Percentiles rank a stretch among this genome's conserved stretches.
Evolutionary conservation across 1,140 invertebrate genomes (phyloP).

Genomic region (Wiebesia pumilae): DNA sequence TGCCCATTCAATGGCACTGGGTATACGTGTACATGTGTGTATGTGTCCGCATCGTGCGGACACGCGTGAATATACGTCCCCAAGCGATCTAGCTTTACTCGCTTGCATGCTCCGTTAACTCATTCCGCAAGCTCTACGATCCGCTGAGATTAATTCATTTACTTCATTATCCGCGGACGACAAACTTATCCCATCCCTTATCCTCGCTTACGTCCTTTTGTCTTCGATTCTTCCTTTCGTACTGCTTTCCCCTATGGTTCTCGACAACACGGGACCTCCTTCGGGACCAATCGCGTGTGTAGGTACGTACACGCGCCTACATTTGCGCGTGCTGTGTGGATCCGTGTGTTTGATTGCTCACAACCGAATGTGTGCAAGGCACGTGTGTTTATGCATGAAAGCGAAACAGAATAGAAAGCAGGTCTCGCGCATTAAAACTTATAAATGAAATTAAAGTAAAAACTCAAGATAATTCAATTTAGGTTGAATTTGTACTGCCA

Average conservation of each 20-base stretch:
- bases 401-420: not conserved
- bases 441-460: not conserved
- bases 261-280: not conserved
- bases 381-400: not conserved
- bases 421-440: not conserved
- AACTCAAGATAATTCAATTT: not conserved
- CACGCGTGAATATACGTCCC: not conserved
- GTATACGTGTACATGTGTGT: not conserved
- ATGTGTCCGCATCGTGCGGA: too few species aligned
- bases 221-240: not conserved
- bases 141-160: conserved; percentile 34
- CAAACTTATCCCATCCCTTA: not conserved
- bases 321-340: not conserved
- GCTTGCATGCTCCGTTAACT: conserved; percentile 10
- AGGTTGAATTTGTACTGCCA: not conserved
- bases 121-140: conserved; percentile 15
- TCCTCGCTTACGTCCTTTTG: not conserved
- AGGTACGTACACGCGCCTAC: not conserved
- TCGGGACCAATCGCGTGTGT: not conserved
- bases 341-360: not conserved
- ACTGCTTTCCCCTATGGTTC: not conserved
- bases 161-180: not conserved
- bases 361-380: not conserved
- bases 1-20: too few species aligned
- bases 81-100: not conserved